These are phyloP conservation scores for Phyllopteryx taeniolatus DNA, from an alignment of 2,113 vertebrate genomes.

Conservation along the genomic window DNA sequence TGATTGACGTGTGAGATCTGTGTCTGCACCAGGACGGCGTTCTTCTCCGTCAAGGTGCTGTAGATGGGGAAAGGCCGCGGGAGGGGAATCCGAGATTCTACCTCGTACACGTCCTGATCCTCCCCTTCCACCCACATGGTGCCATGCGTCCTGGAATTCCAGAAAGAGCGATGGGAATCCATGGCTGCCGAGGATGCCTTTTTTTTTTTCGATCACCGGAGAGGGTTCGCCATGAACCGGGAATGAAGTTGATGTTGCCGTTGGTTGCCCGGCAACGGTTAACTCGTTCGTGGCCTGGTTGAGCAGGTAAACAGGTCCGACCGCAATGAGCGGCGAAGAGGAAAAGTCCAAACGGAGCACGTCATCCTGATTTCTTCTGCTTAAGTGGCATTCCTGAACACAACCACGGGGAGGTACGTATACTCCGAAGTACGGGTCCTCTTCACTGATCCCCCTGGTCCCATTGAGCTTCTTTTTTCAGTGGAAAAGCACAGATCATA, in stretches of 20 bases:
- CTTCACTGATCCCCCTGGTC: slow-evolving; percentile 19
- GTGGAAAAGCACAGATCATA: slow-evolving; percentile 48
- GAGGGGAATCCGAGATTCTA: slow-evolving; percentile 90
- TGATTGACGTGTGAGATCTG: slow-evolving; percentile 86
- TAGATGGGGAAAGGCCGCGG: slow-evolving; percentile 85
- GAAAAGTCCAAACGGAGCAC: slow-evolving; percentile 16
- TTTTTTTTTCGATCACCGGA: slow-evolving; percentile 25
- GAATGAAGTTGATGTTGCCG: slow-evolving; percentile 31
- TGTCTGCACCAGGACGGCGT: slow-evolving; percentile 88
- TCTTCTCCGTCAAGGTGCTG: slow-evolving; percentile 81
- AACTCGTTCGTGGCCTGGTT: background rate
- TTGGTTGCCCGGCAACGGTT: slow-evolving; percentile 59
- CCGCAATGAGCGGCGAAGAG: slow-evolving; percentile 9
- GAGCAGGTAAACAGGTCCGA: slow-evolving; percentile 42
- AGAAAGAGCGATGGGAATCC: slow-evolving; percentile 86
- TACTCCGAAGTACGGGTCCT: slow-evolving; percentile 31
- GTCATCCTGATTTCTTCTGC: slow-evolving; percentile 41
- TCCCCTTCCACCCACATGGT: slow-evolving; percentile 79
- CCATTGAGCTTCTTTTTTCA: slow-evolving; percentile 45
- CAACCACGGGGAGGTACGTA: slow-evolving; percentile 34
- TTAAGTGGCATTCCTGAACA: slow-evolving; percentile 46
- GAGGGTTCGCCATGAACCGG: slow-evolving; percentile 19
- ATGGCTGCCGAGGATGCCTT: slow-evolving; percentile 60
- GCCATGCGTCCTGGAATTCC: slow-evolving; percentile 72
- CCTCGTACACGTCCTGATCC: slow-evolving; percentile 87